Conservation (phyloP, 2,113 vertebrate species). For the Progne subis region DNA sequence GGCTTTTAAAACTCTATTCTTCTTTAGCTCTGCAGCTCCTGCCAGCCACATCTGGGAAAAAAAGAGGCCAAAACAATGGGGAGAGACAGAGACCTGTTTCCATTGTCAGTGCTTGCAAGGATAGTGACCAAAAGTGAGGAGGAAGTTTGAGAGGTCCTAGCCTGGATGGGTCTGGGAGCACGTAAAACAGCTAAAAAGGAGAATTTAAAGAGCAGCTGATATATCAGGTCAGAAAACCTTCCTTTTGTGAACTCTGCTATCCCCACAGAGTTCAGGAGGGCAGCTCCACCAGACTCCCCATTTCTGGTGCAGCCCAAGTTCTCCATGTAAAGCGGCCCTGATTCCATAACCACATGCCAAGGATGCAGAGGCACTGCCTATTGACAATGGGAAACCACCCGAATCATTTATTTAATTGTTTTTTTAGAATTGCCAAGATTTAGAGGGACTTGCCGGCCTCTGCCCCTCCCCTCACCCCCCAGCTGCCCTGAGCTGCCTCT, state of each 20-base stretch:
- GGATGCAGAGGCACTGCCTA: neutral
- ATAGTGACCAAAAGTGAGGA: neutral
- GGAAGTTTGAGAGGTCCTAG: neutral
- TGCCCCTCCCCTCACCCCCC: rapidly evolving
- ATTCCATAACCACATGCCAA: neutral
- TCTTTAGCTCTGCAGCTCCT: neutral
- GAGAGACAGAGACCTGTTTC: neutral
- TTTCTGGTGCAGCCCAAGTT: neutral
- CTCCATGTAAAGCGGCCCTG: neutral
- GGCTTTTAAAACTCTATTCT: constrained; percentile 8
- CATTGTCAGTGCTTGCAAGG: neutral
- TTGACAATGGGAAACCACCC: neutral
- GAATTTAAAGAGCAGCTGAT: neutral
- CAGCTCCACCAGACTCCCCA: neutral
- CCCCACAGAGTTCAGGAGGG: neutral
- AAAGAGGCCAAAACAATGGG: rapidly evolving
- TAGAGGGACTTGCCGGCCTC: neutral
- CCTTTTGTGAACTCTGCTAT: neutral
- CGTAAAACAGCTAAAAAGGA: rapidly evolving
- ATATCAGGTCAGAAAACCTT: neutral
- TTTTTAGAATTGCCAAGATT: neutral
- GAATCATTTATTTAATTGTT: neutral
- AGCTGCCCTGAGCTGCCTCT: neutral
- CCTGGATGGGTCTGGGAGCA: neutral
- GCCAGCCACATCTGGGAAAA: neutral